Percentiles rank a stretch among this genome's conserved stretches.
phyloP scores from a whole-genome alignment of 1,140 invertebrate species.

The Drosophila eugracilis region DNA sequence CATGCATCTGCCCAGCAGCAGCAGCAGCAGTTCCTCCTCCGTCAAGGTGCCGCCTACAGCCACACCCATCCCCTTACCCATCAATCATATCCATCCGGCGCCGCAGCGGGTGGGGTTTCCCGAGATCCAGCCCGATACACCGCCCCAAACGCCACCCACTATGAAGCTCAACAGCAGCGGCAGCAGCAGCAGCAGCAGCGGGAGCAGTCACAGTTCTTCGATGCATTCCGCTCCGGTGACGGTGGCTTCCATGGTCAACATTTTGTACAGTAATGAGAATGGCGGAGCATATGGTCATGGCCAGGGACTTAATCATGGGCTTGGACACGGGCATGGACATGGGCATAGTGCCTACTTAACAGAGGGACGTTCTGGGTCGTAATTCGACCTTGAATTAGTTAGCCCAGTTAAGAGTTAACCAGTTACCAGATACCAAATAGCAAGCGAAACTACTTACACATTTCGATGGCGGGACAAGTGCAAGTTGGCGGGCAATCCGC shows the following conservation, averaged over 20 bases:
- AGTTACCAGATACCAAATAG: constrained; percentile 66
- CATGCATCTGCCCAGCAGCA: constrained; percentile 58
- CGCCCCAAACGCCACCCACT: constrained; percentile 95
- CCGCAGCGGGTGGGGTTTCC: constrained; percentile 88
- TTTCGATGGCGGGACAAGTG: constrained; percentile 63
- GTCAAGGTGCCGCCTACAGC: constrained; percentile 45
- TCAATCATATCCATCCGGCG: constrained; percentile 74
- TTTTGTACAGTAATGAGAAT: constrained; percentile 84
- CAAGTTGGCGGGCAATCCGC: constrained; percentile 47
- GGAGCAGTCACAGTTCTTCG: constrained; percentile 59
- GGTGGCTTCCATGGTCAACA: constrained; percentile 86
- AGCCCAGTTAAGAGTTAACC: constrained; percentile 3
- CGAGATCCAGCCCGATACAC: constrained; percentile 94
- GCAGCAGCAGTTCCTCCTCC: constrained; percentile 32
- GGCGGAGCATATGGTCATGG: constrained; percentile 7
- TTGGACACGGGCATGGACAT: constrained; percentile 9
- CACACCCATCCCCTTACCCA: constrained; percentile 31
- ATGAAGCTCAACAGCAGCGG: constrained; percentile 88
- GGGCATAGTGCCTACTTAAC: constrained; percentile 85
- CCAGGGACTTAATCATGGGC: not conserved
- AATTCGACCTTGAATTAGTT: constrained; percentile 39
- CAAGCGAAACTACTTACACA: constrained; percentile 52
- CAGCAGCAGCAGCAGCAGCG: constrained; percentile 38
- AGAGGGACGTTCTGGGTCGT: constrained; percentile 81
- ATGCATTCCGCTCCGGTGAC: constrained; percentile 83